These are phyloP conservation scores for Pachypsylla venusta DNA, from an alignment of 1,140 invertebrate species.

Conservation along the genomic window DNA sequence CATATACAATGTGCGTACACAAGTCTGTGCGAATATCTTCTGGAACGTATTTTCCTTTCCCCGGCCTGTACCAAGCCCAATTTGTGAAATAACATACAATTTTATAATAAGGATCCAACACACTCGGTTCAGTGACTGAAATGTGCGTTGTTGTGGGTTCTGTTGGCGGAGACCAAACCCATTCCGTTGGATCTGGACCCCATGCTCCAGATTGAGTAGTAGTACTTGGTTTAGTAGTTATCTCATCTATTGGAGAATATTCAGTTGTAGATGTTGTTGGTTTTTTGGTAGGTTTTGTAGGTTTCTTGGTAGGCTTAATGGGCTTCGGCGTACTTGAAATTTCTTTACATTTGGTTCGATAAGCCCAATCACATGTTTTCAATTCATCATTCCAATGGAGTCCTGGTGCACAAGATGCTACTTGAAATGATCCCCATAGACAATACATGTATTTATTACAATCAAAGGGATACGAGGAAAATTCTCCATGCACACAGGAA, in stretches of 20 bases:
- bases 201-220: conserved; percentile 1
- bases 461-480: conserved; percentile 33
- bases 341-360: conserved; percentile 42
- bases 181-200: background rate
- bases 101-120: conserved; percentile 37
- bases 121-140: background rate
- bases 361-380: conserved; percentile 64
- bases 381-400: conserved; percentile 58
- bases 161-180: conserved; percentile 1
- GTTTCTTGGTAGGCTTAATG: conserved; percentile 18
- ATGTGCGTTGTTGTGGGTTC: conserved; percentile 5
- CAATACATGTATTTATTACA: conserved; percentile 61
- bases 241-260: conserved; percentile 5
- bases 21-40: conserved; percentile 71
- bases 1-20: conserved; percentile 84
- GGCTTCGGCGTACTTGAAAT: conserved; percentile 16
- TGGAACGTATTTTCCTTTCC: conserved; percentile 61
- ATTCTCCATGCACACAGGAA: conserved; percentile 21
- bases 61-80: conserved; percentile 83
- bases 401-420: conserved; percentile 54
- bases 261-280: conserved; percentile 16
- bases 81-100: conserved; percentile 87
- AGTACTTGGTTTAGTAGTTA: conserved; percentile 15
- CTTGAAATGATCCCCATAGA: conserved; percentile 55
- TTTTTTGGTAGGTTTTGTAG: conserved; percentile 18